A percentile compares a stretch with the other conserved stretches of the same genome.
Conservation (phyloP, 2,113 vertebrate species). For the Petroica traversi region DNA sequence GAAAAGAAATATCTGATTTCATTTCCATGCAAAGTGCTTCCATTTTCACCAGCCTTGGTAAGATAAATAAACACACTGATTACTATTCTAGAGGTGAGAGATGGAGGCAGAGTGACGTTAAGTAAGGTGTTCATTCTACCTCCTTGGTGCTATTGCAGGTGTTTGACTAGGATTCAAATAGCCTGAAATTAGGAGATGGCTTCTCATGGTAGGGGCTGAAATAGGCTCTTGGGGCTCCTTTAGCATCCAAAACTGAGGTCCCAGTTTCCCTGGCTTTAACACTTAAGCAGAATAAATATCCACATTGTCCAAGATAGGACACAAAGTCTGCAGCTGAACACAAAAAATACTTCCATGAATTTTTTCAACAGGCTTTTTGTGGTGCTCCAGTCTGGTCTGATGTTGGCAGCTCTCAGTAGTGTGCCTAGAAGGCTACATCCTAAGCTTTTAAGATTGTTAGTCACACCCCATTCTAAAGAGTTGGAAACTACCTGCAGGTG, state of each 20-base stretch:
- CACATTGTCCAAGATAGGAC: not conserved
- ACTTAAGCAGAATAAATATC: not conserved
- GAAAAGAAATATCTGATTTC: not conserved
- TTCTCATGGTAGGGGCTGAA: not conserved
- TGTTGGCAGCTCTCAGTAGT: fast-evolving
- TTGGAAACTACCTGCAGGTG: not conserved
- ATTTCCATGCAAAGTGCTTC: not conserved
- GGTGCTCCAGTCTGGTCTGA: not conserved
- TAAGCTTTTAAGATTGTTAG: not conserved
- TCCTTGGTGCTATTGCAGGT: not conserved
- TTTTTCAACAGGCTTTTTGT: not conserved
- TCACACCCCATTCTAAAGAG: not conserved
- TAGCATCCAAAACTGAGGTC: not conserved
- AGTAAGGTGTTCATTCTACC: not conserved
- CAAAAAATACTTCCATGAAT: fast-evolving
- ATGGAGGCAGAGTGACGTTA: not conserved
- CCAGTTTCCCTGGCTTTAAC: not conserved
- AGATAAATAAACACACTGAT: not conserved
- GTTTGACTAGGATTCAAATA: not conserved
- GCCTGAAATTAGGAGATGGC: not conserved
- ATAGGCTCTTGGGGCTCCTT: not conserved
- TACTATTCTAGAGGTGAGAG: not conserved
- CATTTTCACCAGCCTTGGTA: not conserved
- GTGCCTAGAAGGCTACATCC: not conserved
- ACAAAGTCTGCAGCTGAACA: not conserved